Base-by-base conservation (phyloP, 2,797 vertebrate genomes). In the Triplophysa yarkandensis region DNA sequence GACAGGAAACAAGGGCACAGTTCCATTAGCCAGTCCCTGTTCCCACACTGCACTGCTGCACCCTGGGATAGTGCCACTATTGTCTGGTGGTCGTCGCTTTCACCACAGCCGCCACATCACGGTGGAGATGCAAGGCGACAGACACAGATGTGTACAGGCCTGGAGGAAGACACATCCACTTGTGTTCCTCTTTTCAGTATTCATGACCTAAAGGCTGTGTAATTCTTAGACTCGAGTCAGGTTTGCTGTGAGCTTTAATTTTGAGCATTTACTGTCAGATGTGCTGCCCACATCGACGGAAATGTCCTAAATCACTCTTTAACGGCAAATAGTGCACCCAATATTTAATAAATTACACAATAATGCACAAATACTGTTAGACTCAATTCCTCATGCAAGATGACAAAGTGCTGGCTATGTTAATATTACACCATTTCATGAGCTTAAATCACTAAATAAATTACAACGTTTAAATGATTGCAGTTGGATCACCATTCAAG, bases 1-100 rank as follows among this genome's bases (percentile, higher is more conserved):
- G 86, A 79, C 44, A 87, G 17, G 84, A 86, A 90, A 89, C 89
- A 90, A 90, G 90, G 91, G 85, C 87, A 82, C 80, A 13, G 14
- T 36, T 76, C 75, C 87, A 86, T 88, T 86, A 90, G 76, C 79
- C 80, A 81, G 80, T 85, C 86, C 88, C 87, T 90, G 85, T 83
- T 85, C 87, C 83, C 86, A 84, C 82, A 83, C 75, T 79, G 87
- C 85, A 73, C 89, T 86, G 89, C 87, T 85, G 57, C 64, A 68
- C 39, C 63, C 74, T 68, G 74, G 68, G 74, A 77, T 63, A 77
- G 70, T 66, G 34, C 63, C 54, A 23, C 50, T 52, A 69, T 66
- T 74, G 61, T 74, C 77, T 50, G 52, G 64, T 68, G 64, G 44
- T 64, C 21, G 60, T 43, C 60, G 52, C 65, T 81, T 66, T 73